Evolutionary conservation across 2,797 vertebrate species (phyloP), one percentile per base, ranked within the genome.

Genomic region (Yasuhikotakia modesta): DNA sequence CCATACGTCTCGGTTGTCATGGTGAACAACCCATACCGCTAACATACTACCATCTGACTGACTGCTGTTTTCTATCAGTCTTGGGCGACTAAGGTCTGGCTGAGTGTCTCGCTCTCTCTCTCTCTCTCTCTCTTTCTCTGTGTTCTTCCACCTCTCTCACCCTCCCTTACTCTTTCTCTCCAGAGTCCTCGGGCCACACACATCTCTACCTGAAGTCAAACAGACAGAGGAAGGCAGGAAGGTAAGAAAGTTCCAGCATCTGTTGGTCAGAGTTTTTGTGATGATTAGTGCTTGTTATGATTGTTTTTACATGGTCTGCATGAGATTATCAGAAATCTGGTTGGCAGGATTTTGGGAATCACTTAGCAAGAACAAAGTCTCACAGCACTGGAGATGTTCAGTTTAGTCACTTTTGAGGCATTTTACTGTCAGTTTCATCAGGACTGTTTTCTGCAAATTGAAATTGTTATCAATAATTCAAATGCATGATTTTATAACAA

Each of bases 1-100:
- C 88, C 85, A 81, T 76, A 75, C 82, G 83, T 90, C 90, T 85
- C 80, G 79, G 88, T 91, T 90, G 90, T 89, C 88, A 90, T 82
- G 90, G 87, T 82, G 82, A 86, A 89, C 52, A 92, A 84, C 88
- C 90, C 88, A 84, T 79, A 86, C 88, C 87, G 90, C 92, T 94
- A 92, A 94, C 92, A 93, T 93, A 91, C 90, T 89, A 90, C 89
- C 89, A 91, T 87, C 13, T 88, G 91, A 89, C 90, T 93, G 92
- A 94, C 91, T 94, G 88, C 84, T 87, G 85, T 84, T 88, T 88
- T 88, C 77, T 85, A 79, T 79, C 80, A 82, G 66, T 85, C 88
- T 88, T 91, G 89, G 91, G 91, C 91, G 91, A 93, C 90, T 90
- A 91, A 88, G 86, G 88, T 94, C 93, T 94, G 89, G 92, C 93